Evolutionary conservation across 2,113 vertebrate species (phyloP).

Genomic region (Crotophaga sulcirostris): DNA sequence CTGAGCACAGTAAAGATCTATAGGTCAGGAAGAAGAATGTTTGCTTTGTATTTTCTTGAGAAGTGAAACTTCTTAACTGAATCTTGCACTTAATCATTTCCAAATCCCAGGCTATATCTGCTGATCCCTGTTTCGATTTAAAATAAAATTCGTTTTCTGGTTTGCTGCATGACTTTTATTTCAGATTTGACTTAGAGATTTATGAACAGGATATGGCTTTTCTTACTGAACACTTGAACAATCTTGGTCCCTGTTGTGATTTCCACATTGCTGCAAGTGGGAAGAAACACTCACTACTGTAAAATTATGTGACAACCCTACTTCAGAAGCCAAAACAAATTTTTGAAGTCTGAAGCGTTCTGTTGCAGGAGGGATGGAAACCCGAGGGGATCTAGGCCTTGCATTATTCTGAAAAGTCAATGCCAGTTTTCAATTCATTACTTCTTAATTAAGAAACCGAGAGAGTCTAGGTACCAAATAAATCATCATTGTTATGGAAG

Average conservation of each 20-base stretch:
- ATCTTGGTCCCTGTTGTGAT: slow-evolving; percentile 38
- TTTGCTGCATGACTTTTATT: slow-evolving; percentile 71
- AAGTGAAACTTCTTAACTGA: slow-evolving; percentile 69
- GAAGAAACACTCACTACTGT: not conserved
- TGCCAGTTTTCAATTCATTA: not conserved
- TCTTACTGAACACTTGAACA: slow-evolving; percentile 47
- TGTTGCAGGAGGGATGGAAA: not conserved
- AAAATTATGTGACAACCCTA: not conserved
- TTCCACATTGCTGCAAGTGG: slow-evolving; percentile 14
- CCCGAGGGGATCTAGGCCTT: not conserved
- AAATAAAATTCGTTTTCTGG: slow-evolving; percentile 76
- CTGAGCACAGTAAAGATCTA: slow-evolving; percentile 24
- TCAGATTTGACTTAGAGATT: slow-evolving; percentile 71
- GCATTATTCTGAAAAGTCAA: not conserved
- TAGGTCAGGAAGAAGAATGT: slow-evolving; percentile 58
- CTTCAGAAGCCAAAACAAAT: slow-evolving; percentile 45
- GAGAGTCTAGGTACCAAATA: not conserved
- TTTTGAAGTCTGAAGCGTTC: slow-evolving; percentile 16
- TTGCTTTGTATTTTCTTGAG: slow-evolving; percentile 67
- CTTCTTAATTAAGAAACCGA: not conserved
- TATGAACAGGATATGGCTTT: slow-evolving; percentile 61
- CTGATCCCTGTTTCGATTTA: slow-evolving; percentile 71
- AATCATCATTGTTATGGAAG: not conserved
- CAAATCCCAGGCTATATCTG: slow-evolving; percentile 70
- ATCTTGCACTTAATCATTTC: slow-evolving; percentile 74